These are phyloP conservation scores for Cosmia pyralina DNA, from an alignment of 2,888 invertebrate genomes.

Conservation along the genomic window DNA sequence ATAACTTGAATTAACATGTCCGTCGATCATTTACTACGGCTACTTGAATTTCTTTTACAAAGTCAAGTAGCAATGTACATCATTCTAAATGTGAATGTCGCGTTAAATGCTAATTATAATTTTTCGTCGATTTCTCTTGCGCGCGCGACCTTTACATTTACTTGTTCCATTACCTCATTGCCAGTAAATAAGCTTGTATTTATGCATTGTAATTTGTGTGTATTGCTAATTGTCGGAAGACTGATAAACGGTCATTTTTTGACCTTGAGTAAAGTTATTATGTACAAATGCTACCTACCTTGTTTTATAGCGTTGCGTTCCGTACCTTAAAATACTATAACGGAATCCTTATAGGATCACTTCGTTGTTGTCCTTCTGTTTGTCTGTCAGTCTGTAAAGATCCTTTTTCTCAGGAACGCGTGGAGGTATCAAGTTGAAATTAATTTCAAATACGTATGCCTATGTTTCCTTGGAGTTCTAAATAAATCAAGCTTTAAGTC, in stretches of 20 bases:
- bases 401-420: no score
- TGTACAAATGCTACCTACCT: background rate
- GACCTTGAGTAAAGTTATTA: conserved; percentile 35
- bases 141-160: conserved; percentile 41
- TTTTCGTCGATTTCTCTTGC: conserved; percentile 66
- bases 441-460: no score
- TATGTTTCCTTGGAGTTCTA: no score
- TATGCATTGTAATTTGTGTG: conserved; percentile 45
- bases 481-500: no score
- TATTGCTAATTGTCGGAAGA: conserved; percentile 38
- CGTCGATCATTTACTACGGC: conserved; percentile 32
- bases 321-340: no score
- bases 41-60: background rate
- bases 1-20: conserved; percentile 19
- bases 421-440: no score
- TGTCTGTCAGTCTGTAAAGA: no score
- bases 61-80: conserved; percentile 41
- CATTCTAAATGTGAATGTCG: conserved; percentile 12
- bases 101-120: conserved; percentile 47
- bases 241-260: conserved; percentile 31
- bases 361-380: no score
- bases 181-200: conserved; percentile 42
- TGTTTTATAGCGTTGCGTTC: no score
- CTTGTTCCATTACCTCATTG: conserved; percentile 61
- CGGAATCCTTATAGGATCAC: no score